These are phyloP conservation scores for Crenuchus spilurus DNA, from an alignment of 2,797 vertebrate species.

Conservation along the genomic window DNA sequence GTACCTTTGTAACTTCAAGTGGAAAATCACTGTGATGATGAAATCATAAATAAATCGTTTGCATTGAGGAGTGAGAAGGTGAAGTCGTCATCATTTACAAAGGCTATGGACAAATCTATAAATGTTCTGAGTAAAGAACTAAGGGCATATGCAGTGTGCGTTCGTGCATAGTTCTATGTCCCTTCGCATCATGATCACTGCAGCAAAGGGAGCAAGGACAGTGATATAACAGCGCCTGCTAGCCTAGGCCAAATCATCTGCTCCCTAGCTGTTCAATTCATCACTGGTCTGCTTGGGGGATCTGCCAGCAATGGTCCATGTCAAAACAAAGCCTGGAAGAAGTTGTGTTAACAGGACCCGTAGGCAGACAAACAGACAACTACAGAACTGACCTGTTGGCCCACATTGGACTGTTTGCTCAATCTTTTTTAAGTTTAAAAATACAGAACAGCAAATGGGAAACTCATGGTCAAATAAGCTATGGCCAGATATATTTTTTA, in stretches of 20 bases:
- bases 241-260: conserved; percentile 51
- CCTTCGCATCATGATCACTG: conserved; percentile 38
- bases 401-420: background rate
- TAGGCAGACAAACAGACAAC: conserved; percentile 23
- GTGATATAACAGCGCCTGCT: conserved; percentile 37
- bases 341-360: conserved; percentile 36
- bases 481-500: too few species aligned
- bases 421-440: background rate
- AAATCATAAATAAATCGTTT: conserved; percentile 33
- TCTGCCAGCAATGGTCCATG: conserved; percentile 49
- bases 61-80: conserved; percentile 14
- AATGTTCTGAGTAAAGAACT: background rate
- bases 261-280: conserved; percentile 52
- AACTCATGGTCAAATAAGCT: too few species aligned
- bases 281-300: conserved; percentile 53
- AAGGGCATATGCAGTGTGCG: background rate
- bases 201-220: conserved; percentile 32
- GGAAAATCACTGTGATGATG: conserved; percentile 36
- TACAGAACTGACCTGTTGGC: conserved; percentile 3
- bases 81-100: conserved; percentile 27
- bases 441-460: background rate
- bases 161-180: background rate
- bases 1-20: conserved; percentile 26
- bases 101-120: background rate
- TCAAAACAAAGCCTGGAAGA: conserved; percentile 50